Conservation (phyloP, 2,797 vertebrate genomes). For the Esox lucius region DNA sequence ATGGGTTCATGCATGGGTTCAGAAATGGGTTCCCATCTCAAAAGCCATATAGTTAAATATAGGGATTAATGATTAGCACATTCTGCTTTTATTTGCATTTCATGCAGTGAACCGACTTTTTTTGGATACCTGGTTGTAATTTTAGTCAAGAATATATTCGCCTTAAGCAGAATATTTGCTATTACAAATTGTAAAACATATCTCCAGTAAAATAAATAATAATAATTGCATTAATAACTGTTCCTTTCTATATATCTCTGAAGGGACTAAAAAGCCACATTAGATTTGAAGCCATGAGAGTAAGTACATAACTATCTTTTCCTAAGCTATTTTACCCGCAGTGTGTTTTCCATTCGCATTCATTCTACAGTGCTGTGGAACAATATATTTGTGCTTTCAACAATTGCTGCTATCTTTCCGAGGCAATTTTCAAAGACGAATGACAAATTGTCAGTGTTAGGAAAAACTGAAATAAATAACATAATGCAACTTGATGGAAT, state of each 20-base stretch:
- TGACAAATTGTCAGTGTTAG: too few relatives aligned
- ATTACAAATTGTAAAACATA: background rate
- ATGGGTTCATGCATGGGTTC: too few relatives aligned
- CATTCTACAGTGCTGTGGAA: background rate
- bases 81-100: too few relatives aligned
- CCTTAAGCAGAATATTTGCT: background rate
- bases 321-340: background rate
- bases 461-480: constrained; percentile 39
- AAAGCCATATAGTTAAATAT: too few relatives aligned
- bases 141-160: background rate
- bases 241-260: background rate
- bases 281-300: background rate
- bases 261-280: background rate
- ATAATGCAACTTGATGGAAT: constrained; percentile 29
- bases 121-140: too few relatives aligned
- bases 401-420: constrained; percentile 58
- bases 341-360: background rate
- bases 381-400: constrained; percentile 8
- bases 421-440: constrained; percentile 48
- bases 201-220: background rate
- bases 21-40: too few relatives aligned
- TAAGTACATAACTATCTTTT: background rate
- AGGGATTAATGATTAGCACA: too few relatives aligned
- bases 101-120: too few relatives aligned
- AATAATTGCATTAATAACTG: background rate